Evolutionary conservation across 2,113 vertebrate species (phyloP), one percentile per base, ranked within the genome.

Genomic region (Galeopterus variegatus): DNA sequence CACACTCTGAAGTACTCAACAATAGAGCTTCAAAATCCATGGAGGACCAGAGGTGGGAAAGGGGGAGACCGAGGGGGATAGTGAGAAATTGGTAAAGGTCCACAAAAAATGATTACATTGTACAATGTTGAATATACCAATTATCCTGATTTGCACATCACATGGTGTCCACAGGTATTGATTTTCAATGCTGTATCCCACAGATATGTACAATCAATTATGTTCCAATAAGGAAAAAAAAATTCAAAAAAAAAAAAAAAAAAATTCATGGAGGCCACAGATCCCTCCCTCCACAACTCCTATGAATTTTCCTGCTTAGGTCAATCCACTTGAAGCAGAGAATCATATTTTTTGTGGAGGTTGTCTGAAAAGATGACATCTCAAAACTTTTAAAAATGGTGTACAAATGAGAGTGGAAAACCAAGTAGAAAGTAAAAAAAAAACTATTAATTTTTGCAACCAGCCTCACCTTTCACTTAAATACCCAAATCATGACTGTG

Each of bases 381-480:
- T 94, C 72, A 75, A 62, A 84, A 86, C 28, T 75, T 82, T 33
- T 14, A 41, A 79, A 79, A 91, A 36, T 87, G 69, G 33, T 64
- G 1, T 60, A 73, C 36, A 48, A 86, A 73, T 64, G 62, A 11
- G 24, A 84, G 45, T 87, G 21, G 45, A 28, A 75, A 95, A 77
- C 1, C 8, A 28, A 62, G 21, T 58, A 3, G 33, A 17, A 81
- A 64, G 21, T 50, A 88, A 83, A 21, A 24, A 81, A 76, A 24
- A 81, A 76, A 88, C 9, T 17, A 13, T 56, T 65, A 64, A 33
- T 64, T 28, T 45, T 94, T 76, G 14, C 18, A 91, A 65, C 10
- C 91, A 91, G 50, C 3, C 41, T 67, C 65, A 81, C 7, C 45
- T 89, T 95, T 14, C 58, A 88, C 52, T 96, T 85, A 58, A 58